phyloP scores from a whole-genome alignment of 2,888 invertebrate species.

The Thera obeliscata region DNA sequence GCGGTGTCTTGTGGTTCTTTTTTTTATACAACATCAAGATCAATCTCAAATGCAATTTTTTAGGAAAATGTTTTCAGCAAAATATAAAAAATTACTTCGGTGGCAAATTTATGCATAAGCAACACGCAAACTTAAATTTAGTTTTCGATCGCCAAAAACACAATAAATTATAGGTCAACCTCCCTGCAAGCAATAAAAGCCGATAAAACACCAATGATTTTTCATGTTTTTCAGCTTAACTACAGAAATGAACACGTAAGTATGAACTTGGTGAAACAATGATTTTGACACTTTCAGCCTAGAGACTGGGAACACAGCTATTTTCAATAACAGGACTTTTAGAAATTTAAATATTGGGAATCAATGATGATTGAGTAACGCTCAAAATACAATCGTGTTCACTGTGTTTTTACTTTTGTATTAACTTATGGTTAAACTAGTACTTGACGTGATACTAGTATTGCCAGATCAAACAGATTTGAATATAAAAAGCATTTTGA shows the following conservation, averaged over 20 bases:
- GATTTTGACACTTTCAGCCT: not conserved
- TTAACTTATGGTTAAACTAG: too few species aligned
- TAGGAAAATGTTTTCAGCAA: not conserved
- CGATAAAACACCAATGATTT: not conserved
- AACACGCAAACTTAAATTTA: not conserved
- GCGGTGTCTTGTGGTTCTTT: not conserved
- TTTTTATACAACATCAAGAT: too few species aligned
- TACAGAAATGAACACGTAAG: constrained; percentile 9
- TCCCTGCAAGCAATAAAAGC: not conserved
- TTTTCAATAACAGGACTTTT: too few species aligned
- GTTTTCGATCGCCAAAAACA: not conserved
- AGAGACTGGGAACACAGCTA: too few species aligned
- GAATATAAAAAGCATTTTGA: too few species aligned
- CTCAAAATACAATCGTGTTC: too few species aligned
- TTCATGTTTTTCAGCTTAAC: constrained; percentile 37
- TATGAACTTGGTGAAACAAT: not conserved
- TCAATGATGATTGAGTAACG: too few species aligned
- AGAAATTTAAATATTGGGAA: too few species aligned
- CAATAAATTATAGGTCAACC: not conserved
- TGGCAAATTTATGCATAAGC: not conserved
- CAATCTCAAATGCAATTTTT: not conserved
- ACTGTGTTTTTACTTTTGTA: too few species aligned
- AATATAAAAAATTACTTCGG: not conserved
- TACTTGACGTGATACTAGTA: too few species aligned
- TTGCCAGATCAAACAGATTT: too few species aligned